Percentiles rank a stretch among this genome's conserved stretches.
phyloP scores from a whole-genome alignment of 2,113 vertebrate genomes.

The Odocoileus hemionus region DNA sequence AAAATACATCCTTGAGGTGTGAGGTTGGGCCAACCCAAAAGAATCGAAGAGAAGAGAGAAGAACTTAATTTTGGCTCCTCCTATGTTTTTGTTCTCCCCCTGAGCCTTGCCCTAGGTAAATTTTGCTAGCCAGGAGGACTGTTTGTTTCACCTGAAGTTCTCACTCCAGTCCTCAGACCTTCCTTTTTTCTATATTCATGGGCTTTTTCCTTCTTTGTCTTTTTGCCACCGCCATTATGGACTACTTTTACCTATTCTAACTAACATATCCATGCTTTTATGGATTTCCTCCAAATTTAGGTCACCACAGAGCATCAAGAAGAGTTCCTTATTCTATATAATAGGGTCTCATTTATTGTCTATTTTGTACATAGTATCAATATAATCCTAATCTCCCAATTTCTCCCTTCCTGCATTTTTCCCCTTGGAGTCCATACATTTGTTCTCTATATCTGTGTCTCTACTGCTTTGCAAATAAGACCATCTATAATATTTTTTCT shows the following conservation, averaged over 20 bases:
- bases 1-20: not conserved
- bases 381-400: not conserved
- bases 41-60: not conserved
- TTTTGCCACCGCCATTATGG: not conserved
- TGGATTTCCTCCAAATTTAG: not conserved
- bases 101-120: not conserved
- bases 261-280: not conserved
- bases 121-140: not conserved
- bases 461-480: not conserved
- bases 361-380: not conserved
- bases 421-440: not conserved
- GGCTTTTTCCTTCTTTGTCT: not conserved
- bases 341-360: not conserved
- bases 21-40: not conserved
- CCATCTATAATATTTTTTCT: not conserved
- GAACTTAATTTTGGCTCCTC: not conserved
- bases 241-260: not conserved
- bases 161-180: not conserved
- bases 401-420: not conserved
- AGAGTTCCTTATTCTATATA: not conserved
- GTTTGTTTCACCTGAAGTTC: not conserved
- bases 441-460: not conserved
- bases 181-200: not conserved
- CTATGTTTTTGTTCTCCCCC: not conserved
- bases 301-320: not conserved